Conservation (phyloP, 2,113 vertebrate species). For the Carassius gibelio region DNA sequence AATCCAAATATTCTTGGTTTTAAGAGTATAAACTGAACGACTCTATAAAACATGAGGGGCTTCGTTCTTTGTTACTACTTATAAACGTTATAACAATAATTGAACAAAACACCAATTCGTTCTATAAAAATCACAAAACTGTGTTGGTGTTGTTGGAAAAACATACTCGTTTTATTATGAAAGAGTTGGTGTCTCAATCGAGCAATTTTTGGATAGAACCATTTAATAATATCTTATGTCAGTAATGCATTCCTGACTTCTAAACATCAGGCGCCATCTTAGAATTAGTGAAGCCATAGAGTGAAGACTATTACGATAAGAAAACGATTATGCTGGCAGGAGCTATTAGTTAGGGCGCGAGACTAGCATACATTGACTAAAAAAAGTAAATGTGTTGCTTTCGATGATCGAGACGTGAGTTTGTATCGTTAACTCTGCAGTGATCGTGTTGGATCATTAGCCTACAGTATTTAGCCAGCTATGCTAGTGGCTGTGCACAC, state of each 20-base stretch:
- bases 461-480: background rate
- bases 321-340: background rate
- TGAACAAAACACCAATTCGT: background rate
- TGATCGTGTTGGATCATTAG: background rate
- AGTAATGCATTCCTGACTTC: background rate
- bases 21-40: background rate
- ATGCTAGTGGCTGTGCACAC: background rate
- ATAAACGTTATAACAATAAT: background rate
- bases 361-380: background rate
- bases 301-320: background rate
- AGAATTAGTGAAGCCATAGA: background rate
- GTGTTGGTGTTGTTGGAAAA: background rate
- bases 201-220: background rate
- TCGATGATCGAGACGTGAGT: background rate
- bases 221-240: no score
- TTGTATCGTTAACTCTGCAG: no score
- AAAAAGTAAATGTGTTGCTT: background rate
- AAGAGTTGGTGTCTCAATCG: background rate
- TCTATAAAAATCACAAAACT: background rate
- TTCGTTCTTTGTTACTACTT: background rate
- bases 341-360: background rate
- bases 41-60: background rate
- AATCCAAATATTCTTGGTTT: background rate
- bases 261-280: slow-evolving; percentile 5
- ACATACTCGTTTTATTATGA: background rate